Percentiles rank a stretch among this genome's conserved stretches.
Evolutionary conservation across 2,113 vertebrate genomes (phyloP).

Genomic region (Malurus elegans): DNA sequence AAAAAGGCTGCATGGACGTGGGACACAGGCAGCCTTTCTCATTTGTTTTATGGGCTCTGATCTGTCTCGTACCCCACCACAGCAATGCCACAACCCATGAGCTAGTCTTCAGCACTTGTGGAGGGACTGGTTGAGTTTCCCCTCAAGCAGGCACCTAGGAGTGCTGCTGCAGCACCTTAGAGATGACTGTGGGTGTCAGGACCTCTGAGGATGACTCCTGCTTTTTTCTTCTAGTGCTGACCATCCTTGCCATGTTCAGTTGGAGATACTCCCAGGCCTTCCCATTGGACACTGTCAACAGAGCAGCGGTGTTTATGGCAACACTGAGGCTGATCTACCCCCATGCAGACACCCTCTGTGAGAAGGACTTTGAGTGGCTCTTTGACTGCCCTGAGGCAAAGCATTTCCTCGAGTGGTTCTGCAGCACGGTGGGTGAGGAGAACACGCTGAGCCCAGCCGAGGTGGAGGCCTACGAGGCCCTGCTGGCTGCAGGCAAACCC

Average conservation of each 20-base stretch:
- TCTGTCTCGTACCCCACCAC: background rate
- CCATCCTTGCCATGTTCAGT: background rate
- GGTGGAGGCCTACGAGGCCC: slow-evolving; percentile 12
- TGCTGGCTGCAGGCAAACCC: slow-evolving; percentile 40
- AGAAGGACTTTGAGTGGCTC: slow-evolving; percentile 46
- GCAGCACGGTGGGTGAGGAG: background rate
- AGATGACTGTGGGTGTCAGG: background rate
- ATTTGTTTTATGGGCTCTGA: background rate
- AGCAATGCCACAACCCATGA: background rate
- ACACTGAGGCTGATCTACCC: background rate
- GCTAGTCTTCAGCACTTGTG: background rate
- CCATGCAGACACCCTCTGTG: background rate
- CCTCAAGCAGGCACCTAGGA: background rate
- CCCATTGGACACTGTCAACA: background rate
- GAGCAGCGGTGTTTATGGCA: background rate
- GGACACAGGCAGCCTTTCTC: background rate
- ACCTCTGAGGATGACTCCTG: background rate
- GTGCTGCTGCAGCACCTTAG: background rate
- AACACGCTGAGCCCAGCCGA: background rate
- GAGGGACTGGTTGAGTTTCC: background rate
- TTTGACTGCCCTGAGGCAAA: slow-evolving; percentile 35
- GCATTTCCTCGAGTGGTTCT: slow-evolving; percentile 38
- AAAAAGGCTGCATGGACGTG: background rate
- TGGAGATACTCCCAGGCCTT: background rate
- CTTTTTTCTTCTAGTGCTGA: background rate